phyloP scores from a whole-genome alignment of 92 coral and sea anemone genomes.

The Porites rus region DNA sequence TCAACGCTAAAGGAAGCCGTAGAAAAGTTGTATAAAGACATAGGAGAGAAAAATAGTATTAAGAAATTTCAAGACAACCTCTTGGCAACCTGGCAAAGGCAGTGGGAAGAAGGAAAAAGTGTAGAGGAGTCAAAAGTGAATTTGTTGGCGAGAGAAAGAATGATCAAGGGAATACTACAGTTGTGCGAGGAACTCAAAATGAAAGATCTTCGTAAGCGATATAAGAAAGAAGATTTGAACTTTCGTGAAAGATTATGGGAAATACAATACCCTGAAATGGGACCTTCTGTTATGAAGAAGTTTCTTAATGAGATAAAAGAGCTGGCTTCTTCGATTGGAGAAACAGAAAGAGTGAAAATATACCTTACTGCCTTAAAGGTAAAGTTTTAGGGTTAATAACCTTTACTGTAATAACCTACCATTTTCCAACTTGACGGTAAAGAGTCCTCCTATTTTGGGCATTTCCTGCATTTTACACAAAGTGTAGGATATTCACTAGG shows the following conservation, averaged over 20 bases:
- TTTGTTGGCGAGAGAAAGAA: background rate
- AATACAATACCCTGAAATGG: background rate
- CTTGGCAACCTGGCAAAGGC: background rate
- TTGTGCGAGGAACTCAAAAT: slow-evolving; percentile 27
- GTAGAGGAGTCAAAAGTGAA: background rate
- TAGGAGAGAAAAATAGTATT: background rate
- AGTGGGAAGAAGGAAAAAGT: background rate
- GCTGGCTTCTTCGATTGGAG: slow-evolving; percentile 15
- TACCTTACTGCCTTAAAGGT: background rate
- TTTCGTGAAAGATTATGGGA: slow-evolving; percentile 5
- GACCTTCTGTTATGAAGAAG: background rate
- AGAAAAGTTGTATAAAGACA: background rate
- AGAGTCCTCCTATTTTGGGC: no score
- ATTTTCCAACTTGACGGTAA: no score
- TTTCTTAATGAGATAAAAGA: background rate
- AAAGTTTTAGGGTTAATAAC: background rate
- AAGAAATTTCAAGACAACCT: slow-evolving; percentile 2
- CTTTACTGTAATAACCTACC: no score
- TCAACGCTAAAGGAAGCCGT: background rate
- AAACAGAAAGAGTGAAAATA: background rate
- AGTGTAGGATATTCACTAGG: no score
- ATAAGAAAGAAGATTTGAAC: slow-evolving; percentile 3
- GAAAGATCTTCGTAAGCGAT: slow-evolving; percentile 15
- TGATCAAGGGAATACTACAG: background rate
- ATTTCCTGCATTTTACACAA: no score